Evolutionary conservation across 2,888 invertebrate genomes (phyloP).

Genomic region (Gonocerus acuteangulatus): DNA sequence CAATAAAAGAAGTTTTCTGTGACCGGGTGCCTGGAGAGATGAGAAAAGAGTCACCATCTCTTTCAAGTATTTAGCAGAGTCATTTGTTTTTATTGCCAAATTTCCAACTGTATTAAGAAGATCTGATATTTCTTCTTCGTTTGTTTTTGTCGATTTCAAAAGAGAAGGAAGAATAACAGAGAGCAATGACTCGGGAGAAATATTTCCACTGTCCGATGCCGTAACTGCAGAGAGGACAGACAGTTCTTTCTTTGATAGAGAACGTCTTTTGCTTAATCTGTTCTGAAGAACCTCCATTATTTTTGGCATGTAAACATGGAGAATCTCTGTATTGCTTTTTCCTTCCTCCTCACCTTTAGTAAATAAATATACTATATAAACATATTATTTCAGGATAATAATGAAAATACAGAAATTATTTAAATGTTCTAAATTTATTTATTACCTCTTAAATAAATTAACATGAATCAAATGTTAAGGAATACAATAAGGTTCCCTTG

Average conservation of each 20-base stretch:
- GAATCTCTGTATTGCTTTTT: conserved; percentile 61
- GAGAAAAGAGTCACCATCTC: conserved; percentile 65
- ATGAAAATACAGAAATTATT: too few species aligned
- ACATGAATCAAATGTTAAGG: too few species aligned
- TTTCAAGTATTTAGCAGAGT: conserved; percentile 59
- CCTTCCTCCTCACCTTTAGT: conserved; percentile 40
- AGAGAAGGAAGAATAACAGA: conserved; percentile 63
- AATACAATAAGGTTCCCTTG: too few species aligned
- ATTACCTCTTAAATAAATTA: too few species aligned
- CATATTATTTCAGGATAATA: too few species aligned
- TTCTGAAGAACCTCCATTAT: conserved; percentile 63
- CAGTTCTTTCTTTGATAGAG: conserved; percentile 60
- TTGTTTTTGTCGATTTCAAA: conserved; percentile 50
- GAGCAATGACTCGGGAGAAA: conserved; percentile 61
- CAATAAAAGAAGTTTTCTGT: conserved; percentile 58
- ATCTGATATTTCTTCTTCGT: conserved; percentile 61
- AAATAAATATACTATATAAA: too few species aligned
- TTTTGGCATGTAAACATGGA: conserved; percentile 62
- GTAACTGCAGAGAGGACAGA: conserved; percentile 68
- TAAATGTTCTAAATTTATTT: too few species aligned
- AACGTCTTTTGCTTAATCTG: conserved; percentile 53
- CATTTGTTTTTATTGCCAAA: conserved; percentile 59
- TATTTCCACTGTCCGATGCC: conserved; percentile 54
- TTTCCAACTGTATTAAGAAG: conserved; percentile 66
- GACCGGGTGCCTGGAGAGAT: conserved; percentile 55